Evolutionary conservation across 1,140 invertebrate genomes (phyloP), one percentile per base, ranked within the genome.

Genomic region (Scylla paramamosain): DNA sequence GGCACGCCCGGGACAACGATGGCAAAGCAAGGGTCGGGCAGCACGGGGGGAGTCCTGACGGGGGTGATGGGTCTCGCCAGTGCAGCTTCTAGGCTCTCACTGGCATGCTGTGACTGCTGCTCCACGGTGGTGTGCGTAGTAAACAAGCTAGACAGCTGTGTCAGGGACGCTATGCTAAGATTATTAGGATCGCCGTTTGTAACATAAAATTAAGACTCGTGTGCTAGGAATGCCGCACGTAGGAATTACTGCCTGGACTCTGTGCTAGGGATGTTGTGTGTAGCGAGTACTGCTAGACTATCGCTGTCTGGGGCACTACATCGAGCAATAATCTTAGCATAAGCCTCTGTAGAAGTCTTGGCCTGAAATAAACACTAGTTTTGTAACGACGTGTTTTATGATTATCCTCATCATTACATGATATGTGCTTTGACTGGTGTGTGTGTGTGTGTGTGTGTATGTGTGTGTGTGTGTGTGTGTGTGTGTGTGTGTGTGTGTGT

Each of bases 341-440:
- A 90, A 94, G 87, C 93, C 93, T 94, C 93, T 94, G 93, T 94
- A 94, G 93, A 94, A 77, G 93, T 88, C 48, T 31, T 90, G 93
- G 86, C 87, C 93, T 94, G 86, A 90, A 94, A 94, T 94, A 94
- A 94, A 94, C 93, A 94, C 87, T 94, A 94, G 93, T 94, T 94
- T 94, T 94, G 8, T 94, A 90, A 25, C 7, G 6, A 31, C 31
- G 28, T 31, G 29, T 67, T 45, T 77, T 91, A 46, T 10, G 14
- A 25, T 82, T 83, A 90, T 46, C 93, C 86, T 77, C 4, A n/a
- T 16, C 12, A 45, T 14, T 25, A 46, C 0, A 46, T 39, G 88
- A 10, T 0, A 12, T 28, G n/a, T 31, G 29, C 20, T 45, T 4
- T 90, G 32, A 3, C 3, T 45, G 32, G 20, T 90, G 46, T 25